Evolutionary conservation across 2,113 vertebrate species (phyloP).

Genomic region (Todiramphus saurophagus): DNA sequence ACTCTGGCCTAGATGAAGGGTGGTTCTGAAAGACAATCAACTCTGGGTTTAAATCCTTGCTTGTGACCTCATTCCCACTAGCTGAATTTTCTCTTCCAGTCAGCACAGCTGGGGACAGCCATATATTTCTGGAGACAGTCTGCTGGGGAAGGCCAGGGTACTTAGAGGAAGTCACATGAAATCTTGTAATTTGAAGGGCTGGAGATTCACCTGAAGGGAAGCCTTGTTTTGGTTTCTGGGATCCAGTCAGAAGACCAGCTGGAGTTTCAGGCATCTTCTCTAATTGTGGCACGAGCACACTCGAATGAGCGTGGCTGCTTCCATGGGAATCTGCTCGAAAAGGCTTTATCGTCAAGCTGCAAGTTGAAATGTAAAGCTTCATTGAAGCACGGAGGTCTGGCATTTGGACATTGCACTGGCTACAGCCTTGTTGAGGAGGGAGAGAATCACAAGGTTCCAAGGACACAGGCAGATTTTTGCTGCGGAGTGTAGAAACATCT

Average conservation of each 20-base stretch:
- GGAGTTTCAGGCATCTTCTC: conserved; percentile 19
- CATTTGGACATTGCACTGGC: background rate
- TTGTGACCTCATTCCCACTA: background rate
- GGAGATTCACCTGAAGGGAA: conserved; percentile 43
- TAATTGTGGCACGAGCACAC: conserved; percentile 31
- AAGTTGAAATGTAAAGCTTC: conserved; percentile 73
- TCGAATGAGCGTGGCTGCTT: conserved; percentile 17
- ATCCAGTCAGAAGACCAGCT: background rate
- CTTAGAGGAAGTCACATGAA: conserved; percentile 62
- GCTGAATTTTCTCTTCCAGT: conserved; percentile 27
- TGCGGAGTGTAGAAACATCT: conserved; percentile 16
- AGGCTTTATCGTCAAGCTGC: conserved; percentile 66
- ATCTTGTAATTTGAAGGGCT: conserved; percentile 66
- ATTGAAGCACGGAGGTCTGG: conserved; percentile 53
- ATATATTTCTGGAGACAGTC: conserved; percentile 47
- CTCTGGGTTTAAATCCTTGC: conserved; percentile 45
- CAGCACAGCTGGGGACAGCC: conserved; percentile 50
- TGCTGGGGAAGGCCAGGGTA: conserved; percentile 28
- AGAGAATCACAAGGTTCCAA: conserved; percentile 5
- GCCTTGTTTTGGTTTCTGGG: conserved; percentile 28
- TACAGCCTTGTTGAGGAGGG: background rate
- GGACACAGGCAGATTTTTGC: conserved; percentile 8
- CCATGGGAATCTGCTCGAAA: background rate
- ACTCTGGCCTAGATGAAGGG: conserved; percentile 31
- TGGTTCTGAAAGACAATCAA: conserved; percentile 60